Percentiles rank a stretch among this genome's conserved stretches.
Conservation (phyloP, 2,888 invertebrate genomes). For the Hetaerina titia region DNA sequence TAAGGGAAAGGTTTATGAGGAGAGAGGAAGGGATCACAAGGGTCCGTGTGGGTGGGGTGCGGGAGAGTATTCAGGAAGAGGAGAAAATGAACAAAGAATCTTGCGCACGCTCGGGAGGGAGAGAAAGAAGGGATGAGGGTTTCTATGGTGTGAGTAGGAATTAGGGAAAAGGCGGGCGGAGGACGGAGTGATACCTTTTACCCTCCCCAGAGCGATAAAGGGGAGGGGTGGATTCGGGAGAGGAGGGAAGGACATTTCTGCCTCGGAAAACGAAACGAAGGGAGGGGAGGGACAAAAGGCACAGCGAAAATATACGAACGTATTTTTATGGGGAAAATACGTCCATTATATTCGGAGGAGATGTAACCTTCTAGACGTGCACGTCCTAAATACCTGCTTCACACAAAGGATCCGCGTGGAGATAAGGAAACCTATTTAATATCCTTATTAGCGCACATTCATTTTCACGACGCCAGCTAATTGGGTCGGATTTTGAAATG, state of each 20-base stretch:
- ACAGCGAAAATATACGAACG: neutral
- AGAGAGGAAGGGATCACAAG: neutral
- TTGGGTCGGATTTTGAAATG: neutral
- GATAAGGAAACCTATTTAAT: neutral
- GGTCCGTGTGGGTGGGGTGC: neutral
- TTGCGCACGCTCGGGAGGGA: neutral
- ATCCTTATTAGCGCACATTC: neutral
- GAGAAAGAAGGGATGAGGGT: neutral
- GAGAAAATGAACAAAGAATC: neutral
- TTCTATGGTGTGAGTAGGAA: neutral
- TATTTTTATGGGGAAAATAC: neutral
- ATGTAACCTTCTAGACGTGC: neutral
- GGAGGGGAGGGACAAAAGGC: neutral
- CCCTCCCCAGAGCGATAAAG: neutral
- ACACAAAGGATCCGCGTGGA: neutral
- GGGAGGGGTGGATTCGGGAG: neutral
- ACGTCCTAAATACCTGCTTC: neutral
- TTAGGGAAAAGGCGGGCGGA: neutral
- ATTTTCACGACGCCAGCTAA: neutral
- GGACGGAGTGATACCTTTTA: neutral
- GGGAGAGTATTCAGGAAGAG: neutral
- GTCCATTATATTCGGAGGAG: neutral
- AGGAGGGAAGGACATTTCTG: neutral
- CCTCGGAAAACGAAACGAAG: neutral
- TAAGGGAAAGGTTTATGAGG: constrained; percentile 20